Base-by-base conservation (phyloP, 2,888 invertebrate genomes). In the Creontiades dilutus region DNA sequence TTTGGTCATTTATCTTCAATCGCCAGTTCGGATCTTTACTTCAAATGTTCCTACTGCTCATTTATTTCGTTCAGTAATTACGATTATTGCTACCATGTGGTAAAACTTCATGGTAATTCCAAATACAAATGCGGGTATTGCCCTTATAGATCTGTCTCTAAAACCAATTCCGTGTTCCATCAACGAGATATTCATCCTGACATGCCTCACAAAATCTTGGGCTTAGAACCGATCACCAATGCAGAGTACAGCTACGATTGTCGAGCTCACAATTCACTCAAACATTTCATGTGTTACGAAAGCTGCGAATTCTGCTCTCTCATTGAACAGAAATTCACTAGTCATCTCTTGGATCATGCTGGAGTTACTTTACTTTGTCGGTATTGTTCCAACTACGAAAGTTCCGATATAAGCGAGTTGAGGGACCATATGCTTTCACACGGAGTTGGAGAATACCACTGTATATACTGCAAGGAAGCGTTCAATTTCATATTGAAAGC, bases 71-170 rank as follows among this genome's bases (percentile, higher is more conserved):
- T 27, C 88, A 88, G 80, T 52, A 16, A 19, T 19, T 78, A 78
- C 88, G 2, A 23, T 19, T 48, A 76, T 37, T 82, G 82, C 47
- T 61, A 46, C 37, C 89, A 89, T 37, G 11, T 89, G 37, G n/a
- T 82, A 14, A 14, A 57, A 9, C 28, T 16, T 12, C 89, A 89
- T n/a, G 82, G 82, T 0, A 61, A 46, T 28, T 57, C 81, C 4
- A 89, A 61, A 16, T 89, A 68, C 82, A 81, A 75, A 47, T 89
- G 89, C 57, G 89, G 23, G 4, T 82, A 81, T 61, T 89, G 89
- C 23, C 57, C 52, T 19, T 89, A 89, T 68, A 27, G 89, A n/a
- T 47, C 82, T 7, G 75, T 89, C 27, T 89, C 89, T 46, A 89
- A 89, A 82, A 48, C 81, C n/a, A 89, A 89, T 23, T 28, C 47